Evolutionary conservation across 2,113 vertebrate species (phyloP).

Genomic region (Nibea albiflora): DNA sequence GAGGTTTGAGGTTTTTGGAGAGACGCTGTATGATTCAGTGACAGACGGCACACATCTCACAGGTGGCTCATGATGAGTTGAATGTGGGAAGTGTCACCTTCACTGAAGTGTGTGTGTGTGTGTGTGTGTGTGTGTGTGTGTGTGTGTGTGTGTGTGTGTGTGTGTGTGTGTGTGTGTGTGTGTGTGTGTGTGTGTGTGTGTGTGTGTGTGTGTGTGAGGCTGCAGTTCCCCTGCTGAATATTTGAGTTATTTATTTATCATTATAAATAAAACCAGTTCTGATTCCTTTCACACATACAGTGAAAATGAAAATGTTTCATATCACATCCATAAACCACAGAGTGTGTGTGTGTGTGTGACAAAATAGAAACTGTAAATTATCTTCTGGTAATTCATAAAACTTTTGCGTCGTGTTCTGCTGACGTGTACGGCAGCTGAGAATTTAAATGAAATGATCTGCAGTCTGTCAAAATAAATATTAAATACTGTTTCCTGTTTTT

Average conservation of each 20-base stretch:
- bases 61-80: constrained; percentile 16
- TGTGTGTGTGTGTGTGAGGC: no score
- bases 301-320: constrained; percentile 1
- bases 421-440: neutral
- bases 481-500: neutral
- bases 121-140: neutral
- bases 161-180: no score
- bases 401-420: neutral
- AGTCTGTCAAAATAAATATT: no score
- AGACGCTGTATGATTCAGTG: constrained; percentile 27
- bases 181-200: no score
- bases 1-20: constrained; percentile 2
- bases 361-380: neutral
- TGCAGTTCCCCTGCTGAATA: neutral
- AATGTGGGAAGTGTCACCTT: constrained; percentile 35
- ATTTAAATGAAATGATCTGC: no score
- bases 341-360: neutral
- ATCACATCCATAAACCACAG: neutral
- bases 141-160: neutral
- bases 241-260: neutral
- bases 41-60: constrained; percentile 18
- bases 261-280: neutral
- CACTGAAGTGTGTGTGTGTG: neutral
- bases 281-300: neutral
- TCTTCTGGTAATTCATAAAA: neutral